Evolutionary conservation across 2,797 vertebrate species (phyloP).

Genomic region (Ptychadena robeensis): DNA sequence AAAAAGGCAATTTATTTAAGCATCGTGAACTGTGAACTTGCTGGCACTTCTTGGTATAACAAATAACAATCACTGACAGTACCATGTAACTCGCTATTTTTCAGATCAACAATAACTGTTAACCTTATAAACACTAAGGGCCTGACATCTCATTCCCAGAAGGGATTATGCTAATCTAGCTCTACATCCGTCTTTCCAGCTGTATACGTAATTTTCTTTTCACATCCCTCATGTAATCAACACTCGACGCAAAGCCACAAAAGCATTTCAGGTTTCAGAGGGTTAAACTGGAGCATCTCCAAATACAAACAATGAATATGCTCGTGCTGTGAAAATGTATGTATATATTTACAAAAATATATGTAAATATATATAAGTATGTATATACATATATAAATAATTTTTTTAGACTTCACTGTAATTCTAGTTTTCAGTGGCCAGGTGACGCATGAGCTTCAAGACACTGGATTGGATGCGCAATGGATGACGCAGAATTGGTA

Average conservation of each 20-base stretch:
- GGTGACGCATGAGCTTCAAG: not conserved
- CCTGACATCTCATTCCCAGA: conserved; percentile 45
- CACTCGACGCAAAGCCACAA: not conserved
- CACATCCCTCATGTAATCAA: conserved; percentile 30
- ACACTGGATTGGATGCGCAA: not conserved
- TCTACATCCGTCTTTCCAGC: conserved; percentile 28
- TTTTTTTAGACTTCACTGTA: too few species aligned
- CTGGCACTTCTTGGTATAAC: conserved; percentile 41
- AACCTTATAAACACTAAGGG: conserved; percentile 48
- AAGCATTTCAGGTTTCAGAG: not conserved
- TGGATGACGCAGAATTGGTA: too few species aligned
- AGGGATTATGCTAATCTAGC: conserved; percentile 43
- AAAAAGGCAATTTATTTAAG: conserved; percentile 54
- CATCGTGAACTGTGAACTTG: conserved; percentile 34
- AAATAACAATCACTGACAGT: conserved; percentile 55
- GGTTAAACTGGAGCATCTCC: conserved; percentile 18
- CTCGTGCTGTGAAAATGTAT: not conserved
- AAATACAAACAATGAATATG: not conserved
- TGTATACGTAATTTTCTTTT: conserved; percentile 15
- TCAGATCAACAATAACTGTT: conserved; percentile 43
- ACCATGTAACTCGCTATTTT: conserved; percentile 45
- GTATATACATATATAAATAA: too few species aligned
- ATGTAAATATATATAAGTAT: too few species aligned
- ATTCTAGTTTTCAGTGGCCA: not conserved
- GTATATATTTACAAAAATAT: not conserved